Evolutionary conservation across 2,888 invertebrate species (phyloP), one percentile per base, ranked within the genome.

Genomic region (Mechanitis messenoides): DNA sequence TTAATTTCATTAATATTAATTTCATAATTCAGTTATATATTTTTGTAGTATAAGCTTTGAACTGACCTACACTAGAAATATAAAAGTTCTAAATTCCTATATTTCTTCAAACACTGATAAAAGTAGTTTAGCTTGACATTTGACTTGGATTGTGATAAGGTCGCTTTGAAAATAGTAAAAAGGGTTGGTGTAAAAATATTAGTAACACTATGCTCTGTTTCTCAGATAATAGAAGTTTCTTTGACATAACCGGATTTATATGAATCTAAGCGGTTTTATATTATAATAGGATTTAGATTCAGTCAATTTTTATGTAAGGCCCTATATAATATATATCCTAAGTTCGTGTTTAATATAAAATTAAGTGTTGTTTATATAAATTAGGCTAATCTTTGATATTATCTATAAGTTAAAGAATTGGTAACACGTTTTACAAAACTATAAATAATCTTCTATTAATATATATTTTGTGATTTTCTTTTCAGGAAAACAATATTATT

Each of bases 81-180:
- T n/a, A 42, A 63, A 42, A 12, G 45, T 53, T 60, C 31, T 28
- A 57, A 45, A 55, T 54, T 63, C 54, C 55, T 58, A 38, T 20
- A 20, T 20, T 20, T 20, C 20, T 20, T 20, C 20, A 20, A 20
- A 20, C 45, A 63, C 60, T 53, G 61, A 61, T 47, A 56, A 63
- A 61, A 59, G 31, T 31, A 53, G 55, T 61, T 62, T 55, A 60
- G 50, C 61, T 55, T 55, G 57, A 56, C 45, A 63, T 60, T 67
- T 60, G 68, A 64, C 67, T 57, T 56, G 58, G 46, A 46, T 56
- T 45, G 9, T 53, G 68, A 68, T 68, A 67, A 47, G 54, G 53
- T 35, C 55, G n/a, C 58, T 54, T 50, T 42, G 53, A 50, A 56
- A 61, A 61, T 58, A 56, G 59, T 33, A 50, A 11, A 58, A 61